Evolutionary conservation across 2,113 vertebrate species (phyloP).

Genomic region (Tauraco erythrolophus): DNA sequence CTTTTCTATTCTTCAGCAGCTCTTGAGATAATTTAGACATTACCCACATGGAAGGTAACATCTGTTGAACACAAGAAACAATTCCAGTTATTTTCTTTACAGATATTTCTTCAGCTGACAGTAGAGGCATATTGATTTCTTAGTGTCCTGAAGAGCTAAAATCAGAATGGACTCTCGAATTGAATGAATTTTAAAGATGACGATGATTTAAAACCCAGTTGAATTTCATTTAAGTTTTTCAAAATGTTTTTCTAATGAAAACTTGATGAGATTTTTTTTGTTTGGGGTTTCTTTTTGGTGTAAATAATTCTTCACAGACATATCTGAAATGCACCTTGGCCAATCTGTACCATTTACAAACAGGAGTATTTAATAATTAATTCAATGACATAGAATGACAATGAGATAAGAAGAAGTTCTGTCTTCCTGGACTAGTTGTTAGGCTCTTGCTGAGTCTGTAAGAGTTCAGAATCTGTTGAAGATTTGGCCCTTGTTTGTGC

Average conservation of each 20-base stretch:
- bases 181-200: background rate
- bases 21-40: background rate
- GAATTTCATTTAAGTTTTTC: background rate
- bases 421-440: background rate
- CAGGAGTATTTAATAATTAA: background rate
- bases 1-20: background rate
- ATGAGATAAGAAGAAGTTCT: background rate
- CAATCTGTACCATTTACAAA: background rate
- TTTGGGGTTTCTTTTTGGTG: background rate
- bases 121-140: background rate
- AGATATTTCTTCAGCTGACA: background rate
- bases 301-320: background rate
- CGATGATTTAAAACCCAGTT: background rate
- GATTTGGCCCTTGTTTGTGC: background rate
- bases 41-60: background rate
- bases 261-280: fast-evolving
- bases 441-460: background rate
- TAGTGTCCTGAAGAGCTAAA: background rate
- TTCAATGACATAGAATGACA: background rate
- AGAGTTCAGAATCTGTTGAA: background rate
- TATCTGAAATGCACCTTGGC: background rate
- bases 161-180: background rate
- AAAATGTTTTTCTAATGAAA: background rate
- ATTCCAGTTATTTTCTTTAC: background rate
- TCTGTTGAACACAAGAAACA: background rate